Evolutionary conservation across 2,113 vertebrate genomes (phyloP).

Genomic region (Hiodon alosoides): DNA sequence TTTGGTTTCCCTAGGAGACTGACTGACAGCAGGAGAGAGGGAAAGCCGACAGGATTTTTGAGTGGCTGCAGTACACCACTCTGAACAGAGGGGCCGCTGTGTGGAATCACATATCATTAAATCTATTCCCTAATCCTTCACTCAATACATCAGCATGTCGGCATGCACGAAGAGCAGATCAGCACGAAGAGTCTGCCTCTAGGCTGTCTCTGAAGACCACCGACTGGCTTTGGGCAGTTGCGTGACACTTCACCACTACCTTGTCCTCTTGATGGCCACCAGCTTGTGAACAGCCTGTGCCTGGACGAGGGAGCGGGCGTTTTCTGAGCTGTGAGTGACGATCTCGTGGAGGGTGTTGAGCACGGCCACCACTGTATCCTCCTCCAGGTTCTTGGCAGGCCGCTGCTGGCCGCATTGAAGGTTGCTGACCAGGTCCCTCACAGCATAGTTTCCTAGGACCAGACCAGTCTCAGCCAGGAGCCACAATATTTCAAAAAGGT

Average conservation of each 20-base stretch:
- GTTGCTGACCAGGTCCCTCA: constrained; percentile 87
- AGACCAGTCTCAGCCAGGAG: constrained; percentile 2
- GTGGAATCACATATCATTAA: constrained; percentile 18
- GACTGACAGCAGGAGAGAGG: constrained; percentile 45
- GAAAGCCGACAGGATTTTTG: background rate
- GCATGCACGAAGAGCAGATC: too few species aligned
- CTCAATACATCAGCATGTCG: too few species aligned
- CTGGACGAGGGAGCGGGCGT: constrained; percentile 83
- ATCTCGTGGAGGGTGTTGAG: constrained; percentile 96
- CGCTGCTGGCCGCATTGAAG: constrained; percentile 79
- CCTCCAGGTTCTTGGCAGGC: constrained; percentile 82
- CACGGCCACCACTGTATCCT: constrained; percentile 88
- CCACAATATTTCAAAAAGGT: background rate
- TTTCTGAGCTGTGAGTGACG: constrained; percentile 87
- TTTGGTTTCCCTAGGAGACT: constrained; percentile 75
- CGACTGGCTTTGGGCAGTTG: background rate
- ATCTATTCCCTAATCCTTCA: background rate
- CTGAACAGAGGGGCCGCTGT: background rate
- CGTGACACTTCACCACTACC: constrained; percentile 52
- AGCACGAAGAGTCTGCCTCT: too few species aligned
- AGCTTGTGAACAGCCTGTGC: constrained; percentile 87
- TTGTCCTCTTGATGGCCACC: constrained; percentile 82
- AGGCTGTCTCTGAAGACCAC: background rate
- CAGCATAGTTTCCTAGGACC: constrained; percentile 80
- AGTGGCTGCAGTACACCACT: background rate